These are phyloP conservation scores for Microvelia longipes DNA, from an alignment of 1,140 invertebrate genomes.

Conservation along the genomic window DNA sequence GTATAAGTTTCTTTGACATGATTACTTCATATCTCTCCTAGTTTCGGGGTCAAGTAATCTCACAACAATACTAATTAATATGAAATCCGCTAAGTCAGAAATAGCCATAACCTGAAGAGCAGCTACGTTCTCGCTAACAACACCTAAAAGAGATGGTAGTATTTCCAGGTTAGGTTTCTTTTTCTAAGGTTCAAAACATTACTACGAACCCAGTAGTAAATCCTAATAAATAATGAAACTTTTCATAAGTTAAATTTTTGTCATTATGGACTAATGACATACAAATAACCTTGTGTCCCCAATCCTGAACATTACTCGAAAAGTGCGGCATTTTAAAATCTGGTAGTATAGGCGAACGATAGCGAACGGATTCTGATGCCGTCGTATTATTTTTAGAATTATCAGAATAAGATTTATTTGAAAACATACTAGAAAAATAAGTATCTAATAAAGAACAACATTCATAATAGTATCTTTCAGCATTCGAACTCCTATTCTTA, in stretches of 20 bases:
- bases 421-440: not conserved
- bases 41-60: not conserved
- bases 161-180: not conserved
- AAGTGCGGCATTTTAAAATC: not conserved
- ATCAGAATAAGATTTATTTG: not conserved
- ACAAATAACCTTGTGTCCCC: not conserved
- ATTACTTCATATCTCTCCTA: not conserved
- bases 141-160: not conserved
- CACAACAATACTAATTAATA: not conserved
- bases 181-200: not conserved
- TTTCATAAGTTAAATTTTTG: not conserved
- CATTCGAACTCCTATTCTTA: not conserved
- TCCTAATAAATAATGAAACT: not conserved
- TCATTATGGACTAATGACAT: not conserved
- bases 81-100: not conserved
- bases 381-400: not conserved
- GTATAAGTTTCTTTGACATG: not conserved
- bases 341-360: not conserved
- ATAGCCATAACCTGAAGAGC: not conserved
- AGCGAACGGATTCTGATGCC: not conserved
- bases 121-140: not conserved
- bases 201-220: not conserved
- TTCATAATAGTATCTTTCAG: not conserved
- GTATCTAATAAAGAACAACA: not conserved
- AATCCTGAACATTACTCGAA: not conserved